Base-by-base conservation (phyloP, 1,140 invertebrate genomes). In the Ceratoteleas bidentatus region DNA sequence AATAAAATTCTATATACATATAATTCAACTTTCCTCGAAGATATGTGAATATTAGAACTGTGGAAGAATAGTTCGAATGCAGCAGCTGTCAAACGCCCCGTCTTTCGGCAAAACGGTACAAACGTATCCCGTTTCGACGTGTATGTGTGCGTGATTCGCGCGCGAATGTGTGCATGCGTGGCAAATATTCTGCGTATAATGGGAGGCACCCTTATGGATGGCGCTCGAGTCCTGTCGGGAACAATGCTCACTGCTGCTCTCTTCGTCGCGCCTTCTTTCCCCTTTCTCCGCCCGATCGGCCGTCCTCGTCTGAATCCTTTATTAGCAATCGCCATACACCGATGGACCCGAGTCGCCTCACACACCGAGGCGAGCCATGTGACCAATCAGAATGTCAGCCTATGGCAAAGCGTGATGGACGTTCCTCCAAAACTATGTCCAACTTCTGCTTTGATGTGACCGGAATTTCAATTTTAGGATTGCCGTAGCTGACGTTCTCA, bases 281-380 rank as follows among this genome's bases (percentile, higher is more conserved):
- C 65, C 65, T 62, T 61, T 76, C 76, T 58, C 58, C 58, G 52
- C 72, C 6, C 53, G 33, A 73, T 80, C 83, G 88, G 86, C 85
- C 84, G 86, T 90, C 88, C 86, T 89, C 88, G 88, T 88, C 86
- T 84, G 86, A 90, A 89, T 90, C 88, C 87, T 90, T 89, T 89
- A 90, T 90, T 91, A 86, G 85, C 61, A 81, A 81, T 62, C 77
- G 65, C 80, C 83, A 66, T 86, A 81, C 73, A 69, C 65, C 15
- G 45, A 53, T 38, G 15, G 24, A 36, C 69, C 40, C 75, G 38
- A 34, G 33, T 40, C 40, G 57, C 14, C 64, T 13, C 57, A 57
- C 32, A 81, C 34, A 54, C 49, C 33, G 61, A 77, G 85, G 85
- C 85, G 81, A 86, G 83, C 85, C 86, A 85, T 87, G 85, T 85